Conservation (phyloP, 35 echinoderm and acorn worm genomes). For the Eucidaris tribuloides region DNA sequence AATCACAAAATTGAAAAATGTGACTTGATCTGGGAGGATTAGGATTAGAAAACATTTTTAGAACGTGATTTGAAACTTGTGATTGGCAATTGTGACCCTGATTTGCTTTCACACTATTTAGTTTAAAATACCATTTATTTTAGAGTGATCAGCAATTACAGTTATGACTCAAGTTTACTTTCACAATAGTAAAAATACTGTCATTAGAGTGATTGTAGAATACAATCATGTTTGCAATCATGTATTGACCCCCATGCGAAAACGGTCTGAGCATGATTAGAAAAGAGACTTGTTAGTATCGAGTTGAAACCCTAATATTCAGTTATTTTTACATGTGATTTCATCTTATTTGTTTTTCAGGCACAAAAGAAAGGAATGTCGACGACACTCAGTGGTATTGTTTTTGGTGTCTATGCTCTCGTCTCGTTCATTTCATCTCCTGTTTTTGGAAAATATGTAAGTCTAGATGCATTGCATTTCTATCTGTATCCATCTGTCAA, state of each 20-base stretch:
- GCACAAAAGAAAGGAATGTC: background rate
- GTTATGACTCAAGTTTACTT: background rate
- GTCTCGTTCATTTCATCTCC: background rate
- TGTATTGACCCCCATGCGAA: background rate
- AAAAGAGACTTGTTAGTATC: no score
- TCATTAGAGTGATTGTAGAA: background rate
- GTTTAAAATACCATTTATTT: no score
- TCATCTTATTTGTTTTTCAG: background rate
- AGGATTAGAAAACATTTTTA: no score
- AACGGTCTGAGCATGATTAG: background rate
- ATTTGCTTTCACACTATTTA: no score
- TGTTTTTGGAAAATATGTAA: slow-evolving; percentile 17
- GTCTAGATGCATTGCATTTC: no score
- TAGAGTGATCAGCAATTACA: no score
- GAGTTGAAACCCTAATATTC: no score
- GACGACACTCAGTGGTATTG: slow-evolving; percentile 11
- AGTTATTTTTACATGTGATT: background rate
- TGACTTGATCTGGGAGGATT: no score
- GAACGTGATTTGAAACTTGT: no score
- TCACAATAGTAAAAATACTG: background rate
- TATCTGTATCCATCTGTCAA: no score
- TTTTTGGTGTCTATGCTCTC: slow-evolving; percentile 24
- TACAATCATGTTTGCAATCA: background rate
- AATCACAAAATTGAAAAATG: no score
- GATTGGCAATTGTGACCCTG: no score